Base-by-base conservation (phyloP, 2,797 vertebrate genomes). In the Hoplostethus mediterraneus region DNA sequence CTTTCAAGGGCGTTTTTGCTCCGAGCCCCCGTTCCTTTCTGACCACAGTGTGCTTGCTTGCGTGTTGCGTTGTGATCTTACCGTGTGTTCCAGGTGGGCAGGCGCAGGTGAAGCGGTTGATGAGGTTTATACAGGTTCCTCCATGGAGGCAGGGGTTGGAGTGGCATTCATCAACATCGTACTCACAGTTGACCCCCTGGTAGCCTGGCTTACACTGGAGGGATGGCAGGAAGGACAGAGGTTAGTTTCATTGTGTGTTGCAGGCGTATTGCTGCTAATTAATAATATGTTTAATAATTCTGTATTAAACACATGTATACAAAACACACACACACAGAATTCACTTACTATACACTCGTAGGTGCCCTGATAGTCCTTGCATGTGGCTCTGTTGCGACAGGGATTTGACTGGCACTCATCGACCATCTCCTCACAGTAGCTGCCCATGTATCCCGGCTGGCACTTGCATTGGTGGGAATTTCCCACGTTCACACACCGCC, bases 161-260 rank as follows among this genome's bases (percentile, higher is more conserved):
- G 83, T 96, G 95, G 84, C 97, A 99, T 77, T 99, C 97, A 4
- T 98, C 93, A 6, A 99, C 95, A 67, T 98, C 95, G 31, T 97
- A 98, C 58, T 99, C 95, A 0, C 97, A 99, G 89, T 97, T 97
- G 77, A 97, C 96, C 9, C 97, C 97, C 93, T 98, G 97, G 86
- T 94, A 99, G 0, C 97, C 97, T 28, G 94, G 87, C 87, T 96
- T 94, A 71, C 97, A 99, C 97, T 99, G 79, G 9, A 40, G 48
- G 40, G 82, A 49, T 30, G 13, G 38, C 16, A 67, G 6, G 49
- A 55, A 63, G 38, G 6, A 64, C 5, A 48, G 0, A 55, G 0
- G 45, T 79, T 36, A 79, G 44, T 21, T 40, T 63, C 25, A 40
- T 1, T 38, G 13, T 49, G 49, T 51, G 33, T 16, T 54, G 11